phyloP scores from a whole-genome alignment of 2,113 vertebrate species.

The Cnemophilus loriae region DNA sequence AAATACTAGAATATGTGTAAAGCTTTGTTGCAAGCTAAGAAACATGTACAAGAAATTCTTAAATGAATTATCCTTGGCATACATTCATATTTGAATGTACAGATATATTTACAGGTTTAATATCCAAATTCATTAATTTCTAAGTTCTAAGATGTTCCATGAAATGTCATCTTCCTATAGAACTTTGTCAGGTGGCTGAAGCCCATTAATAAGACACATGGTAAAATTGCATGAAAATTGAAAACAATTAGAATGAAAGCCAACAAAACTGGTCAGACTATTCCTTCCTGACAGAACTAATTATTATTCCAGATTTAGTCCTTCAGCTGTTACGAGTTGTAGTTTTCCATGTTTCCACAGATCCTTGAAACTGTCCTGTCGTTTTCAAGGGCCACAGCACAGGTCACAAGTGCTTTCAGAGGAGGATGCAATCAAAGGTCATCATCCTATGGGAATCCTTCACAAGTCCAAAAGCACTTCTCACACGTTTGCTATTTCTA shows the following conservation, averaged over 20 bases:
- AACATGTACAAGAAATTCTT: slow-evolving; percentile 46
- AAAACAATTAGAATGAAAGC: slow-evolving; percentile 5
- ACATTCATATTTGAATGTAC: slow-evolving; percentile 32
- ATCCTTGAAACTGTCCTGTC: background rate
- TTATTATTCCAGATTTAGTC: background rate
- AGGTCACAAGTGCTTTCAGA: background rate
- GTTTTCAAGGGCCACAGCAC: background rate
- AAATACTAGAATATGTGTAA: background rate
- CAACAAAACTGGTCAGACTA: background rate
- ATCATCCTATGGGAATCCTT: background rate
- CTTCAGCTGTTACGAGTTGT: background rate
- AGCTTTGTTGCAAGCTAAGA: slow-evolving; percentile 26
- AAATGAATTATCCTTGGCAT: slow-evolving; percentile 41
- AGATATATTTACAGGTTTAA: slow-evolving; percentile 19
- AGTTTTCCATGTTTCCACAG: background rate
- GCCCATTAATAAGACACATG: background rate
- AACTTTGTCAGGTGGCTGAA: background rate
- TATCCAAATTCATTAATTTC: background rate
- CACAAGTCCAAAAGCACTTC: background rate
- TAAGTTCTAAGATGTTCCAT: background rate
- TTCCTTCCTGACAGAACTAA: background rate
- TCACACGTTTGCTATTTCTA: background rate
- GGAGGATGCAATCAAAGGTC: background rate
- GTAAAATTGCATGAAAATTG: background rate
- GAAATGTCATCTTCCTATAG: background rate